These are phyloP conservation scores for Aurelia aurita DNA, from an alignment of 30 jellyfish, hydroid and myxozoan species.

Conservation along the genomic window DNA sequence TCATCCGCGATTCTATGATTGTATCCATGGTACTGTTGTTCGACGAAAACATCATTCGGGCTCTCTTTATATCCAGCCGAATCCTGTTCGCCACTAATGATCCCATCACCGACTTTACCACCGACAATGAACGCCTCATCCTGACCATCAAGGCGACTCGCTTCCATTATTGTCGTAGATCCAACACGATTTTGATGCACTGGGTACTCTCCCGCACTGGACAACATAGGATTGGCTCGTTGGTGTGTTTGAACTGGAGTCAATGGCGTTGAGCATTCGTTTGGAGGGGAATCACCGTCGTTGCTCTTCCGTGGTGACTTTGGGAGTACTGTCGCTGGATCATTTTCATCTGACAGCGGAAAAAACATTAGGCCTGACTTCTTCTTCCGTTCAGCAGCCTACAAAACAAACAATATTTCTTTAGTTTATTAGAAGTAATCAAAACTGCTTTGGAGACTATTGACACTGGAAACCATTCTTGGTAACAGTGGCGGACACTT, in stretches of 20 bases:
- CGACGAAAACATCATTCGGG: not conserved
- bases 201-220: slow-evolving; percentile 27
- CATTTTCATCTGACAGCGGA: slow-evolving; percentile 67
- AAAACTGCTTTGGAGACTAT: no score
- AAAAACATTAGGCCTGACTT: slow-evolving; percentile 62
- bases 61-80: not conserved
- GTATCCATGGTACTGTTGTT: not conserved
- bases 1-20: not conserved
- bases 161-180: slow-evolving; percentile 42
- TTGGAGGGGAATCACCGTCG: slow-evolving; percentile 48
- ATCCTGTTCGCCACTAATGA: not conserved
- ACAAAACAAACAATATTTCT: not conserved
- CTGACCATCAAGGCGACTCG: not conserved
- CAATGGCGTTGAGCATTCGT: slow-evolving; percentile 79
- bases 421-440: no score
- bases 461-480: no score
- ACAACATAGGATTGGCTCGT: not conserved
- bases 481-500: no score
- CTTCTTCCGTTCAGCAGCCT: slow-evolving; percentile 41
- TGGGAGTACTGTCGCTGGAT: slow-evolving; percentile 26
- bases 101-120: not conserved
- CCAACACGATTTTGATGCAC: slow-evolving; percentile 49
- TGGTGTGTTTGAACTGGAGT: slow-evolving; percentile 43
- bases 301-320: slow-evolving; percentile 10
- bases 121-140: not conserved